Evolutionary conservation across 1,140 invertebrate genomes (phyloP), one percentile per base, ranked within the genome.

Genomic region (Contarinia nasturtii): DNA sequence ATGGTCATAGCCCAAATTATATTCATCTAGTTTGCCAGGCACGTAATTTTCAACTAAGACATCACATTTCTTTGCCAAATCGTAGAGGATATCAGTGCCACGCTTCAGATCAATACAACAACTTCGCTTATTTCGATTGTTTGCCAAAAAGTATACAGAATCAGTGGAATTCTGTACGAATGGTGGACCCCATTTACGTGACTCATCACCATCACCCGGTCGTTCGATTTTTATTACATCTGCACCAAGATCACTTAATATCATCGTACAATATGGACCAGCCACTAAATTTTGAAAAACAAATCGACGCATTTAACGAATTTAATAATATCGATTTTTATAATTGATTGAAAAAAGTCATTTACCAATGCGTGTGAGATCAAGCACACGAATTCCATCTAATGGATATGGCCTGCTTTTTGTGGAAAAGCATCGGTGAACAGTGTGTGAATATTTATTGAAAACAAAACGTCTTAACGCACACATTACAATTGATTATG

Each of bases 81-180:
- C 71, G 52, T 78, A 70, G 12, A 95, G 66, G 20, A 96, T 67
- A 37, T 81, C 60, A 54, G 67, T 69, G 1, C 92, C 92, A 59
- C 68, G 67, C 58, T 89, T 90, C 1, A 97, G 63, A 64, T 98
- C 77, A 38, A 98, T 67, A 53, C 84, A 88, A 42, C 96, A 68
- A 61, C 91, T 96, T 61, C 90, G 88, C 64, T 98, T 98, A 62
- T 96, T 98, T 51, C 94, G 76, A 67, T 98, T 98, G 0, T 90
- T 69, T 27, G 79, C 72, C 5, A 86, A 57, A 64, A 91, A 97
- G 58, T 97, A 98, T 47, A 78, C 79, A 19, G 82, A 78, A 55
- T 92, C 80, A 17, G 67, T 61, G 19, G 76, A 79, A 11, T 73
- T 73, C 18, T 71, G 60, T 38, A 89, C 65, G 61, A 90, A 91